Evolutionary conservation across 2,797 vertebrate genomes (phyloP).

Genomic region (Anguilla obscura): DNA sequence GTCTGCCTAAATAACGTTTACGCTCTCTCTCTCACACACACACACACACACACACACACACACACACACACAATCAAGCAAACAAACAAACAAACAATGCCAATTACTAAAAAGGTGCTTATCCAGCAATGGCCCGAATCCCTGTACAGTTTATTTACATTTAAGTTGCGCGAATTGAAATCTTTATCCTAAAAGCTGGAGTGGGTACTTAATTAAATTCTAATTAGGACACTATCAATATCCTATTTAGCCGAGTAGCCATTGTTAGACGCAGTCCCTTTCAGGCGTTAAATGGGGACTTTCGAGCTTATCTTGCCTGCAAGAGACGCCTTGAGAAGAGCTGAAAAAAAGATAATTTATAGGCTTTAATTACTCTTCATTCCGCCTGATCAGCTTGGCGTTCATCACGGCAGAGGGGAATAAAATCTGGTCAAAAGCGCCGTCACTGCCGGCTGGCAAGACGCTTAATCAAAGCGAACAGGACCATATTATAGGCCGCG

Average conservation of each 20-base stretch:
- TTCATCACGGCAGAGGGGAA: slow-evolving; percentile 89
- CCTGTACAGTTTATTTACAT: slow-evolving; percentile 77
- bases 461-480: slow-evolving; percentile 95
- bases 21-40: background rate
- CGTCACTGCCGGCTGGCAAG: slow-evolving; percentile 93
- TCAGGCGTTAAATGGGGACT: slow-evolving; percentile 79
- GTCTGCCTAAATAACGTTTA: background rate
- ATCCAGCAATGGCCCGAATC: slow-evolving; percentile 13
- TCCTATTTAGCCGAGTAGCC: slow-evolving; percentile 89
- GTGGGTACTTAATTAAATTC: slow-evolving; percentile 96
- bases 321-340: slow-evolving; percentile 79
- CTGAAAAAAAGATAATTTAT: slow-evolving; percentile 93
- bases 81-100: background rate
- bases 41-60: background rate
- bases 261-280: slow-evolving; percentile 84
- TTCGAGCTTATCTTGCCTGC: slow-evolving; percentile 89
- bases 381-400: slow-evolving; percentile 92
- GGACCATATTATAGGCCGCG: slow-evolving; percentile 72
- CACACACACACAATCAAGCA: background rate
- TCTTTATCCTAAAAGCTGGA: slow-evolving; percentile 92
- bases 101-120: background rate
- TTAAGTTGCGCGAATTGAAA: slow-evolving; percentile 89
- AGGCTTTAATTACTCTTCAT: slow-evolving; percentile 99
- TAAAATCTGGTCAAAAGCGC: slow-evolving; percentile 89
- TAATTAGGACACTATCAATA: slow-evolving; percentile 99